Base-by-base conservation (phyloP, 2,888 invertebrate genomes). In the Iphiclides podalirius region DNA sequence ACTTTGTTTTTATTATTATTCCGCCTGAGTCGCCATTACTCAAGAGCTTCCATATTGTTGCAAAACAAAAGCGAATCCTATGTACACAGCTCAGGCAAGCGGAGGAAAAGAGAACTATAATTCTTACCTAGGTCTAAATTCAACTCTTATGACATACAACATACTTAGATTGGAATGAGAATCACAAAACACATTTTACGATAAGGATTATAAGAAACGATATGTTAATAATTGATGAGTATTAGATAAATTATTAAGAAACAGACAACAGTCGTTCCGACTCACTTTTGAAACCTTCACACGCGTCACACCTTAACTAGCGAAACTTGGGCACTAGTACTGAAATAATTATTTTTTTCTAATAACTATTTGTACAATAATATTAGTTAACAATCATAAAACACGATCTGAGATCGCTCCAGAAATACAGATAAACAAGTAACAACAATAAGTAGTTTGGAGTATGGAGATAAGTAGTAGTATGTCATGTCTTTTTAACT, bases 161-260 rank as follows among this genome's bases (percentile, higher is more conserved):
- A 74, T 65, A 65, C 69, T 67, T 63, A 64, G 11, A 55, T 56
- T 61, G 71, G 63, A 72, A 77, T 66, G 68, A 62, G 72, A 67
- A 79, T 80, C 79, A 80, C 79, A 77, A 74, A 72, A 76, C 70
- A 67, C 66, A 62, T 66, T 62, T 63, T 67, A 73, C 70, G 66
- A 76, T 78, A 67, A 54, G 69, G 47, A 66, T 64, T 66, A 63
- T 51, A 58, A 61, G 50, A 72, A 85, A 75, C 72, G 78, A 84
- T 85, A 84, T 83, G 79, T 78, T 68, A 72, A 58, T 81, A 80
- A 82, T 82, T 83, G 76, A 80, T 80, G 80, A 82, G 77, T 83
- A 79, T 75, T 67, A 71, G 55, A 62, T 66, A 61, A 72, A 72
- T 34, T 37, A 42, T 43, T 43, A 49, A 43, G 12, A 43, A 61